Evolutionary conservation across 2,888 invertebrate species (phyloP).

Genomic region (Aleiodes alternator): DNA sequence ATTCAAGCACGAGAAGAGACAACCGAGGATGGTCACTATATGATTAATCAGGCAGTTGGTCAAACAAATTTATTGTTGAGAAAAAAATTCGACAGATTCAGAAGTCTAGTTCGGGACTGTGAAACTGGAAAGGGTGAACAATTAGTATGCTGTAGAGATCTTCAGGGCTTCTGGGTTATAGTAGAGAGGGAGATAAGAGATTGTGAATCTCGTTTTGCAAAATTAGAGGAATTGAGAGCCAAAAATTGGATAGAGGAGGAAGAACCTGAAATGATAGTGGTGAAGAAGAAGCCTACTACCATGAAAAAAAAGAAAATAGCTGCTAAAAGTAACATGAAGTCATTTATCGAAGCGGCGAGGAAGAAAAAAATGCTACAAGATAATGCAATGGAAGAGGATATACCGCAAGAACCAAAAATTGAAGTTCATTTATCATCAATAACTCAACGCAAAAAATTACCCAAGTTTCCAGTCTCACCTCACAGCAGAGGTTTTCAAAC

Average conservation of each 20-base stretch:
- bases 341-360: conserved; percentile 48
- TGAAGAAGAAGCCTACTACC: conserved; percentile 56
- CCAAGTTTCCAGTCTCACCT: conserved; percentile 8
- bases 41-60: conserved; percentile 84
- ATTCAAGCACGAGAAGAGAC: conserved; percentile 72
- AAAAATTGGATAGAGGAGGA: conserved; percentile 76
- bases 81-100: conserved; percentile 88
- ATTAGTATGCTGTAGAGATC: conserved; percentile 81
- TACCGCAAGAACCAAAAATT: conserved; percentile 38
- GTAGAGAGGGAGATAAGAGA: conserved; percentile 82
- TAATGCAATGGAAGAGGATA: conserved; percentile 23
- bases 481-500: conserved; percentile 6
- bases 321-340: conserved; percentile 40
- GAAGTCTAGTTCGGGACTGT: conserved; percentile 74
- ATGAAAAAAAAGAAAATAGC: conserved; percentile 49
- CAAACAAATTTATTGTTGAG: conserved; percentile 86
- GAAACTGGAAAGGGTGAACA: conserved; percentile 75
- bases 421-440: conserved; percentile 21
- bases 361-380: conserved; percentile 57
- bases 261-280: conserved; percentile 42
- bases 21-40: conserved; percentile 78
- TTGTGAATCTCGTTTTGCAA: conserved; percentile 65
- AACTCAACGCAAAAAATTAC: not conserved
- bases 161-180: conserved; percentile 94
- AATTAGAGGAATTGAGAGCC: conserved; percentile 58